phyloP scores from a whole-genome alignment of 2,113 vertebrate genomes.

The Notarius quadriscutis region DNA sequence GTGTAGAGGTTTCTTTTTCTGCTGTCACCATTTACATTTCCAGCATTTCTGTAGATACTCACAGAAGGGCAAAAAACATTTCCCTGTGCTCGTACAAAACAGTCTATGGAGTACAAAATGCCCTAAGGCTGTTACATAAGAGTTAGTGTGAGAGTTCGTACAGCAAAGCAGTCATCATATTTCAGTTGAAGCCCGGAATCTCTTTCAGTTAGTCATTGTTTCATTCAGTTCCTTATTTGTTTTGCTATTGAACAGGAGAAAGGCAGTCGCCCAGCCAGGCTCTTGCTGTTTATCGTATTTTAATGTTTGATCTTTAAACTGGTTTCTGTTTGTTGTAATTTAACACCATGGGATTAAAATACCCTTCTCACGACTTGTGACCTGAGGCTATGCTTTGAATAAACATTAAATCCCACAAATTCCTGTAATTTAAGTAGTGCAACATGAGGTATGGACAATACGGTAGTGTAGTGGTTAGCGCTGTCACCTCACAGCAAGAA shows the following conservation, averaged over 20 bases:
- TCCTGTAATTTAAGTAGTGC: neutral
- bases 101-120: neutral
- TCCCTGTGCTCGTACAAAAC: neutral
- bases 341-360: neutral
- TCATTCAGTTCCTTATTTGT: conserved; percentile 17
- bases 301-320: conserved; percentile 17
- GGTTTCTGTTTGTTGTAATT: neutral
- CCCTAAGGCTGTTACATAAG: neutral
- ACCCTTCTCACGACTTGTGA: neutral
- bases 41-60: neutral
- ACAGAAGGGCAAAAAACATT: neutral
- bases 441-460: too few species aligned
- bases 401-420: neutral
- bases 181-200: neutral
- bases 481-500: too few species aligned
- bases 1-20: neutral
- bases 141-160: neutral
- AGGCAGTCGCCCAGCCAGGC: too few species aligned
- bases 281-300: neutral
- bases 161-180: neutral
- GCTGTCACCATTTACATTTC: neutral
- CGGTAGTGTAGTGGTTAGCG: too few species aligned
- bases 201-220: conserved; percentile 1
- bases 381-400: neutral
- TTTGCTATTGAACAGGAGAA: neutral